A percentile compares a stretch with the other conserved stretches of the same genome.
Conservation (phyloP, 2,888 invertebrate genomes). For the Eristalinus aeneus region DNA sequence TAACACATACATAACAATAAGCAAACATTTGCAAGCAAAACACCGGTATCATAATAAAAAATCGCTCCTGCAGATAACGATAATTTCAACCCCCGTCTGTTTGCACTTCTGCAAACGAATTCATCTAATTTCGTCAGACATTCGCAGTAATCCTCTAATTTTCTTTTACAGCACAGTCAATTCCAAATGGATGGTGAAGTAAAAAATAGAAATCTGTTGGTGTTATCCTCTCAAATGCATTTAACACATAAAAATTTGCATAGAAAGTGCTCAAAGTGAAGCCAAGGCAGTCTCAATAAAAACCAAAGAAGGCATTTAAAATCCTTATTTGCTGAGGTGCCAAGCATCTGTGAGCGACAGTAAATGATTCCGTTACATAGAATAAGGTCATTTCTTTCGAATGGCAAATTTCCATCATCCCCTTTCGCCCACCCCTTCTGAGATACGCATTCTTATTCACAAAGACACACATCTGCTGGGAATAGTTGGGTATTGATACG, state of each 20-base stretch:
- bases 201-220: conserved; percentile 60
- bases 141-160: conserved; percentile 66
- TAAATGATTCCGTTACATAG: conserved; percentile 65
- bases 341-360: conserved; percentile 70
- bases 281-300: conserved; percentile 63
- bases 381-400: conserved; percentile 63
- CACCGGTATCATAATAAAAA: conserved; percentile 53
- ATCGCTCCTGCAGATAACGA: conserved; percentile 62
- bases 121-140: conserved; percentile 69
- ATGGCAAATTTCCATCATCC: conserved; percentile 38
- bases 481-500: conserved; percentile 34
- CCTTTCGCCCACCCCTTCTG: neutral
- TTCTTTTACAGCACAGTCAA: conserved; percentile 62
- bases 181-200: conserved; percentile 14
- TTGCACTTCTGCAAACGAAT: conserved; percentile 59
- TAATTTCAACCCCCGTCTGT: conserved; percentile 38
- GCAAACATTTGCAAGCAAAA: conserved; percentile 38
- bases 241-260: conserved; percentile 80
- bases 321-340: conserved; percentile 68
- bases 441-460: neutral
- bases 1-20: conserved; percentile 30
- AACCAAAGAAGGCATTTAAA: conserved; percentile 65
- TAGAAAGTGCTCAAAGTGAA: conserved; percentile 75
- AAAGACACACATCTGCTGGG: neutral
- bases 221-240: conserved; percentile 78